Base-by-base conservation (phyloP, 2,888 invertebrate genomes). In the Microctonus aethiopoides region DNA sequence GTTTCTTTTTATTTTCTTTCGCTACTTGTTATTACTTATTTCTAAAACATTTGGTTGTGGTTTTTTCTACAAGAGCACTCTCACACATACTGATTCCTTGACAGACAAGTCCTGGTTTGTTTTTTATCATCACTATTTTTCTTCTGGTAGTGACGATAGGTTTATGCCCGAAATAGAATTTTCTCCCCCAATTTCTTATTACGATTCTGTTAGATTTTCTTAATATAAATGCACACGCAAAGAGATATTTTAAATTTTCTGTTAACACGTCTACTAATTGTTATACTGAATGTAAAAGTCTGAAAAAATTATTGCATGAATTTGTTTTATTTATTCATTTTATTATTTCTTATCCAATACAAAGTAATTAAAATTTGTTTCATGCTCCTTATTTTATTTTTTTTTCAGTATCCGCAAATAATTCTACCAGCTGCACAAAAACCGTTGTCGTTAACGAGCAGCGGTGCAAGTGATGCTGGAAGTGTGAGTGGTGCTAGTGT, bases 401-500 rank as follows among this genome's bases (percentile, higher is more conserved):
- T 39, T 36, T 70, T 77, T 36, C 84, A 89, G 88, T 93, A 92
- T 84, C 93, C 93, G 52, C 94, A 94, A 87, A 92, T 95, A 75
- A 93, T 95, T 84, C 87, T 95, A 79, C 95, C 95, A 29, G 91
- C 93, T 16, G 90, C 92, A 24, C 90, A 90, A 79, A 90, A 90
- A 80, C 87, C 87, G 39, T 85, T 89, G 63, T 88, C 89, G 59
- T 77, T 84, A 67, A 82, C 79, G 29, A 84, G 79, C 70, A 84
- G 80, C 68, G 81, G 82, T 11, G 79, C 85, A 76, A 75, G 88
- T 87, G 68, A 89, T 87, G 60, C 84, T 85, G 72, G 85, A 78
- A 77, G 86, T 83, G 66, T 87, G 79, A 71, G 87, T 84, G 32
- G 84, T 34, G 73, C 74, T 52, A 83, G 82, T 74, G 75, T 78